phyloP scores from a whole-genome alignment of 2,888 invertebrate genomes.

The Synergus japonicus region DNA sequence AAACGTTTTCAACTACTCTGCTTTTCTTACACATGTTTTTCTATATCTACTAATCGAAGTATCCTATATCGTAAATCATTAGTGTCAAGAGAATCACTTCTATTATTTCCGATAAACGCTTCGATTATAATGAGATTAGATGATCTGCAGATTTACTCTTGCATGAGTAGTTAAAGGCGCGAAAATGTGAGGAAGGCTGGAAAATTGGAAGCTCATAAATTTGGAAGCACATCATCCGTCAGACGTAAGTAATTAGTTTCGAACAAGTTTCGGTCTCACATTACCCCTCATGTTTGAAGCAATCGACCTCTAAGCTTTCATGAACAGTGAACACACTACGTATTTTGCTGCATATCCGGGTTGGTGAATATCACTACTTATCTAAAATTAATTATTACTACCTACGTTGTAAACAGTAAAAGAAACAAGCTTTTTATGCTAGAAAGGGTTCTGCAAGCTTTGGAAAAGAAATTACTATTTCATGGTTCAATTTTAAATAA shows the following conservation, averaged over 20 bases:
- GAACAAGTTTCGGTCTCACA: slow-evolving; percentile 42
- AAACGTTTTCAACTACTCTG: background rate
- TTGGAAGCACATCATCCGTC: slow-evolving; percentile 9
- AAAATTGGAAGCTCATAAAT: slow-evolving; percentile 34
- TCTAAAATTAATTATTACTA: background rate
- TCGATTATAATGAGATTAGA: background rate
- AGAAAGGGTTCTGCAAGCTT: too few species aligned
- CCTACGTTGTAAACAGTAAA: background rate
- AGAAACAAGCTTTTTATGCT: background rate
- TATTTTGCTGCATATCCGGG: background rate
- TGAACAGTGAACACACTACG: background rate
- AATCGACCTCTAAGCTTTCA: slow-evolving; percentile 31
- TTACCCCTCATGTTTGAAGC: slow-evolving; percentile 1
- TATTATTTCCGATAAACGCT: background rate
- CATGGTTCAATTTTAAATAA: background rate
- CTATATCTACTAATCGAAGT: too few species aligned
- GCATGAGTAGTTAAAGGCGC: background rate
- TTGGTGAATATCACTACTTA: slow-evolving; percentile 2
- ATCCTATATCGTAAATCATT: background rate
- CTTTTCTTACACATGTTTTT: too few species aligned
- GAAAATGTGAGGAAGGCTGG: slow-evolving; percentile 14
- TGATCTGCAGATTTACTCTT: background rate
- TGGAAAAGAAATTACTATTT: background rate
- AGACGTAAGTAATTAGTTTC: slow-evolving; percentile 50
- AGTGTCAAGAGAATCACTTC: background rate